Evolutionary conservation across 2,113 vertebrate genomes (phyloP).

Genomic region (Trinectes maculatus): DNA sequence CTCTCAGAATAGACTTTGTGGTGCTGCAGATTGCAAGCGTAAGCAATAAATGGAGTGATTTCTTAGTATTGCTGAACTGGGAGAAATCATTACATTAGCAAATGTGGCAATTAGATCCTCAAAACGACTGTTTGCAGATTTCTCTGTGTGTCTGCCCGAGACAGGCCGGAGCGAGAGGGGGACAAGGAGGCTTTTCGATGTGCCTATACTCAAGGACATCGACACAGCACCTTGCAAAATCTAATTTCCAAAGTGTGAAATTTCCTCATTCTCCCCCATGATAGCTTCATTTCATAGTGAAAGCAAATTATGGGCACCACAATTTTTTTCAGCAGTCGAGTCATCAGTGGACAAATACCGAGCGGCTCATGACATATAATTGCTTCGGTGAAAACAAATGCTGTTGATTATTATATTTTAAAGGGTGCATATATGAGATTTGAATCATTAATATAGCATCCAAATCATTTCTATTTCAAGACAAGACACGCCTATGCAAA

Average conservation of each 20-base stretch:
- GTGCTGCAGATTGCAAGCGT: constrained; percentile 1
- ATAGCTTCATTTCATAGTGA: constrained; percentile 79
- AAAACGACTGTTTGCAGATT: constrained; percentile 55
- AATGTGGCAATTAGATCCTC: constrained; percentile 46
- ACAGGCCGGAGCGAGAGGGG: constrained; percentile 21
- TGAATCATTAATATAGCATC: neutral
- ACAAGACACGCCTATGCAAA: too few relatives aligned
- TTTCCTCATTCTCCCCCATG: constrained; percentile 74
- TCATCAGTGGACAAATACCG: constrained; percentile 65
- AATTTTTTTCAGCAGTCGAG: constrained; percentile 71
- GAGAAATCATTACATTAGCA: constrained; percentile 43
- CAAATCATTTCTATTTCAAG: too few relatives aligned
- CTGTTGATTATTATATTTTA: constrained; percentile 37
- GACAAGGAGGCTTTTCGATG: constrained; percentile 59
- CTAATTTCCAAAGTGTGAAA: constrained; percentile 81
- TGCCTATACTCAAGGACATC: constrained; percentile 71
- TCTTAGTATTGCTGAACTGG: constrained; percentile 2
- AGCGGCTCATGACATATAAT: constrained; percentile 66
- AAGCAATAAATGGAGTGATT: constrained; percentile 10
- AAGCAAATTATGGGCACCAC: constrained; percentile 76
- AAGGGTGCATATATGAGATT: neutral
- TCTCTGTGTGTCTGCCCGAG: constrained; percentile 35
- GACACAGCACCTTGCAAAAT: constrained; percentile 73
- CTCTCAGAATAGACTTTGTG: neutral
- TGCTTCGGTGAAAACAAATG: constrained; percentile 65